These are phyloP conservation scores for Toxotes jaculatrix DNA, from an alignment of 2,113 vertebrate genomes.

Conservation along the genomic window DNA sequence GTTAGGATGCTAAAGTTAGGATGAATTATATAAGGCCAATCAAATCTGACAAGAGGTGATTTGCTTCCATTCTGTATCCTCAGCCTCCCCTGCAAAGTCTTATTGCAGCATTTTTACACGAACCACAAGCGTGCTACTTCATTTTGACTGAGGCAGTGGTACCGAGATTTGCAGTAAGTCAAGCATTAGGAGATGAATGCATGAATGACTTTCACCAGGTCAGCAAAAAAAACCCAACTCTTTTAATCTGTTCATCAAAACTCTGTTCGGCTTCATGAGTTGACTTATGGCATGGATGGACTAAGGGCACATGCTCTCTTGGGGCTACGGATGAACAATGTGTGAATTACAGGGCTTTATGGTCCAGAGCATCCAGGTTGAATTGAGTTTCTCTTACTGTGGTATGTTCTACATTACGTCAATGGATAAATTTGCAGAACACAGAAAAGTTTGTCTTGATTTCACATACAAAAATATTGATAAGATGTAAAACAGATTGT, in stretches of 20 bases:
- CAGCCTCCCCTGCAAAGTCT: background rate
- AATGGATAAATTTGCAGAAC: background rate
- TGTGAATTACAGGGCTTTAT: background rate
- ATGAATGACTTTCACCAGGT: conserved; percentile 43
- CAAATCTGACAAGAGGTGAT: background rate
- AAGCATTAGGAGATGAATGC: conserved; percentile 6
- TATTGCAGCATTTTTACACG: background rate
- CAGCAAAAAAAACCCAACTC: conserved; percentile 18
- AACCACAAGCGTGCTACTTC: background rate
- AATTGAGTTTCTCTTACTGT: background rate
- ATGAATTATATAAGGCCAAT: background rate
- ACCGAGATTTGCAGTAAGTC: conserved; percentile 32
- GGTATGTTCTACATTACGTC: background rate
- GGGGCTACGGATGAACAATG: background rate
- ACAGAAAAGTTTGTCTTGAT: background rate
- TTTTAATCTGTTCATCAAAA: conserved; percentile 50
- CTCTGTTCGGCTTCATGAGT: conserved; percentile 10
- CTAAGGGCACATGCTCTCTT: background rate
- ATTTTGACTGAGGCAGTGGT: background rate
- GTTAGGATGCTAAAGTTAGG: background rate
- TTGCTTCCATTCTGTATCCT: background rate
- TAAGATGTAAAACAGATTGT: background rate
- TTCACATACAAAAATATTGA: background rate
- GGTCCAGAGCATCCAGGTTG: background rate
- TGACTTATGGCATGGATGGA: conserved; percentile 37